phyloP scores from a whole-genome alignment of 2,113 vertebrate genomes.

The Edolisoma coerulescens region DNA sequence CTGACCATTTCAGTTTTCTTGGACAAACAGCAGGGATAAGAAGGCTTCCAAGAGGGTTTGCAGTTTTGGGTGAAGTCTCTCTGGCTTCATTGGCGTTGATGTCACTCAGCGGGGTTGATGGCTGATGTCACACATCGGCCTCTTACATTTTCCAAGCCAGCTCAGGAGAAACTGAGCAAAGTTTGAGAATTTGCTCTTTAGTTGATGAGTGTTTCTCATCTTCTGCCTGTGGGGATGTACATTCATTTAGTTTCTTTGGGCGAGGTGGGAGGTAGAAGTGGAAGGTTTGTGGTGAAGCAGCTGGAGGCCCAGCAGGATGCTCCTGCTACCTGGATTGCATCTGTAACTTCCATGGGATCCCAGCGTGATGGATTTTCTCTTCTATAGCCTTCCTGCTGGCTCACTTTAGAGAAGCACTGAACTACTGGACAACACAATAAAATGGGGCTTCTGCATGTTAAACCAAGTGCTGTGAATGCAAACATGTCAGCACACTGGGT shows the following conservation, averaged over 20 bases:
- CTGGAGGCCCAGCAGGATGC: not conserved
- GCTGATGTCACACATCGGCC: not conserved
- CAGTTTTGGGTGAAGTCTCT: not conserved
- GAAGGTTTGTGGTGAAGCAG: not conserved
- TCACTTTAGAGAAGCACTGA: not conserved
- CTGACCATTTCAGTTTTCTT: not conserved
- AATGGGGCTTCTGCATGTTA: not conserved
- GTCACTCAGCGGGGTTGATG: not conserved
- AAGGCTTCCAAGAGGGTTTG: not conserved
- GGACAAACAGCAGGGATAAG: not conserved
- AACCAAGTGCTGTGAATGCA: not conserved
- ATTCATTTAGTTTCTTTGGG: not conserved
- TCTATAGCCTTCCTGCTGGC: not conserved
- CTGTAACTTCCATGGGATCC: not conserved
- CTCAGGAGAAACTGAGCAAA: not conserved
- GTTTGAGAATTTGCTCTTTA: not conserved
- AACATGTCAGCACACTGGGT: not conserved
- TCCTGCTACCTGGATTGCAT: not conserved
- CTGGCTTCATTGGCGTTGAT: too few species aligned
- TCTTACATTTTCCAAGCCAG: not conserved
- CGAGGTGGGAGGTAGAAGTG: not conserved
- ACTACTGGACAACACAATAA: not conserved
- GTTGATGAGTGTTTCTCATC: not conserved
- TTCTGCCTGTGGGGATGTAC: not conserved
- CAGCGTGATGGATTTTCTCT: not conserved